phyloP scores from a whole-genome alignment of 1,140 invertebrate species.

The Drosophila lini region DNA sequence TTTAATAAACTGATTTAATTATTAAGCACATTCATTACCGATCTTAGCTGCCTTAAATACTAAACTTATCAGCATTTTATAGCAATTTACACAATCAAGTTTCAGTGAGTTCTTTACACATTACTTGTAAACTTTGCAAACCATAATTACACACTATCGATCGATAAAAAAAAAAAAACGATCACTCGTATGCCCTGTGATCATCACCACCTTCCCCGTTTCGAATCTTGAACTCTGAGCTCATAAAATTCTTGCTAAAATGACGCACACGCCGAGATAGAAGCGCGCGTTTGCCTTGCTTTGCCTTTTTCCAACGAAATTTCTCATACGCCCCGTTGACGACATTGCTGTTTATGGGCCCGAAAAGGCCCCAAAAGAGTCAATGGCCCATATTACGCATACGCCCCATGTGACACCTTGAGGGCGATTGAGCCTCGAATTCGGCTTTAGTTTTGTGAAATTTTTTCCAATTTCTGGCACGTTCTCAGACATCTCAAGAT shows the following conservation, averaged over 20 bases:
- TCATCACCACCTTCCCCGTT: background rate
- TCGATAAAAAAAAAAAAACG: background rate
- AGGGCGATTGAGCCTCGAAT: constrained; percentile 20
- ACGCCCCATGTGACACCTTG: constrained; percentile 48
- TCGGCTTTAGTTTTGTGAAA: constrained; percentile 7
- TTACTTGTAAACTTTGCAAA: background rate
- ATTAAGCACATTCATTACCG: background rate
- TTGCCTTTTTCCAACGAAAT: constrained; percentile 32
- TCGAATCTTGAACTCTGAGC: constrained; percentile 26
- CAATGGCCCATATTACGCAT: constrained; percentile 72
- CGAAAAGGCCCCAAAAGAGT: constrained; percentile 45
- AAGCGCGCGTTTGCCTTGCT: constrained; percentile 1
- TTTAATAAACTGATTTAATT: background rate
- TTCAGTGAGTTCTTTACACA: background rate
- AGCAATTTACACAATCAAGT: background rate
- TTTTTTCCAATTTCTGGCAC: constrained; percentile 66
- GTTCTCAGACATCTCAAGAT: constrained; percentile 20
- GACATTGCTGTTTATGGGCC: constrained; percentile 53
- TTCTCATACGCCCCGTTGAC: constrained; percentile 52
- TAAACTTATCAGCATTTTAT: background rate
- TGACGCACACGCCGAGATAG: constrained; percentile 21
- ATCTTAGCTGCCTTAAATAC: no score
- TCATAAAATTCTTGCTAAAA: constrained; percentile 32
- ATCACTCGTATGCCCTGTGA: background rate
- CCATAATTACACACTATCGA: background rate